These are phyloP conservation scores for Torymus texanus DNA, from an alignment of 2,888 invertebrate species.

Conservation along the genomic window DNA sequence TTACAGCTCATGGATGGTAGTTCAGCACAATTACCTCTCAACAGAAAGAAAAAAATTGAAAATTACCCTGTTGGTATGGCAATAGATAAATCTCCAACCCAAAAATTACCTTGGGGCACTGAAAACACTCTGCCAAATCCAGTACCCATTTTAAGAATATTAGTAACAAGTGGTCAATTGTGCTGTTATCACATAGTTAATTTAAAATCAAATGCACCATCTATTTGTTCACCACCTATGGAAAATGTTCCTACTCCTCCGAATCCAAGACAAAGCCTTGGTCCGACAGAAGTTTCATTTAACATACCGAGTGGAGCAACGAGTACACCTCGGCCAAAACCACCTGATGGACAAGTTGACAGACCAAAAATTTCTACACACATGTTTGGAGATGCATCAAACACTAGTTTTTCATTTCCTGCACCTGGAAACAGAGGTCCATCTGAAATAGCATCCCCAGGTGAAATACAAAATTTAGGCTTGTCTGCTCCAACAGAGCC, in stretches of 20 bases:
- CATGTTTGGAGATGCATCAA: conserved; percentile 58
- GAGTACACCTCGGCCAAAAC: conserved; percentile 68
- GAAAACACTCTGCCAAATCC: conserved; percentile 81
- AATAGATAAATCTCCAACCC: conserved; percentile 83
- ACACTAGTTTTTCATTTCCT: conserved; percentile 50
- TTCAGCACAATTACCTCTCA: conserved; percentile 89
- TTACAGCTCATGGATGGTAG: conserved; percentile 79
- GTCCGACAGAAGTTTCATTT: conserved; percentile 65
- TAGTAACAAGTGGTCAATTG: conserved; percentile 81
- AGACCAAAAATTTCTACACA: conserved; percentile 35
- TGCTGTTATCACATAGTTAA: conserved; percentile 87
- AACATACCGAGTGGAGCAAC: conserved; percentile 61
- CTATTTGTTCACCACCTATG: conserved; percentile 80
- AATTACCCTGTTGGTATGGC: conserved; percentile 88
- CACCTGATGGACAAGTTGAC: background rate
- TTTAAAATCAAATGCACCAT: conserved; percentile 78
- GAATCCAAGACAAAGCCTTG: conserved; percentile 55
- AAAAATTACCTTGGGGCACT: conserved; percentile 82
- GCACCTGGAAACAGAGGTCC: conserved; percentile 26
- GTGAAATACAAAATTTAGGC: conserved; percentile 19
- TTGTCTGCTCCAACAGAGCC: conserved; percentile 24
- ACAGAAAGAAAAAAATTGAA: conserved; percentile 82
- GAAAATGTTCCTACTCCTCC: conserved; percentile 63
- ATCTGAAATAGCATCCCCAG: conserved; percentile 9
- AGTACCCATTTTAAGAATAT: conserved; percentile 86